phyloP scores from a whole-genome alignment of 2,113 vertebrate species.

The Melanotaenia duboulayi region DNA sequence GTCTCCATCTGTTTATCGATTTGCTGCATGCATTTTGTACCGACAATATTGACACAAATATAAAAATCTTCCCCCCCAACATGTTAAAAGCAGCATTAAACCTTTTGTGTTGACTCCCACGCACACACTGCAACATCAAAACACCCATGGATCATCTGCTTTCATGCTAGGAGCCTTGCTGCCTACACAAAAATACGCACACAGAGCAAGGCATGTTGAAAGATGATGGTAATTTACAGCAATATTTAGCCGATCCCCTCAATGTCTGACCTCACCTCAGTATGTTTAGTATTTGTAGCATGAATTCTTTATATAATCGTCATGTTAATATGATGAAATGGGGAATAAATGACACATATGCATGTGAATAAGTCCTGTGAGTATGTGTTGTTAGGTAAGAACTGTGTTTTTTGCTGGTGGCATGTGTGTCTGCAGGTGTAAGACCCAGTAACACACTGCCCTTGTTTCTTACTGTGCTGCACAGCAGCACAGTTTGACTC shows the following conservation, averaged over 20 bases:
- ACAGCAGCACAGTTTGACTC: constrained; percentile 74
- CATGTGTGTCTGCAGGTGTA: constrained; percentile 2
- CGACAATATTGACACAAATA: constrained; percentile 23
- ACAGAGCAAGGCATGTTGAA: constrained; percentile 35
- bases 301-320: background rate
- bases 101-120: constrained; percentile 52
- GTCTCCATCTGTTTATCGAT: background rate
- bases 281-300: constrained; percentile 9
- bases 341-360: constrained; percentile 9
- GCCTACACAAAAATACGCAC: constrained; percentile 25
- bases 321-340: background rate
- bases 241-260: constrained; percentile 15
- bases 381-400: background rate
- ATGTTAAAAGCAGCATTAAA: constrained; percentile 42
- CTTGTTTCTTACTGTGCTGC: constrained; percentile 76
- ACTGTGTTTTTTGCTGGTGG: background rate
- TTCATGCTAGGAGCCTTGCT: constrained; percentile 27
- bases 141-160: constrained; percentile 37
- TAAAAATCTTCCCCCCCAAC: constrained; percentile 23
- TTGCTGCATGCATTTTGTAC: background rate
- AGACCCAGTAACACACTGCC: constrained; percentile 74
- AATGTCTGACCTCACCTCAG: constrained; percentile 40
- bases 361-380: background rate
- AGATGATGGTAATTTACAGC: constrained; percentile 53
- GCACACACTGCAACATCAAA: constrained; percentile 39